phyloP scores from a whole-genome alignment of 2,888 invertebrate genomes.

The Fabriciana adippe region DNA sequence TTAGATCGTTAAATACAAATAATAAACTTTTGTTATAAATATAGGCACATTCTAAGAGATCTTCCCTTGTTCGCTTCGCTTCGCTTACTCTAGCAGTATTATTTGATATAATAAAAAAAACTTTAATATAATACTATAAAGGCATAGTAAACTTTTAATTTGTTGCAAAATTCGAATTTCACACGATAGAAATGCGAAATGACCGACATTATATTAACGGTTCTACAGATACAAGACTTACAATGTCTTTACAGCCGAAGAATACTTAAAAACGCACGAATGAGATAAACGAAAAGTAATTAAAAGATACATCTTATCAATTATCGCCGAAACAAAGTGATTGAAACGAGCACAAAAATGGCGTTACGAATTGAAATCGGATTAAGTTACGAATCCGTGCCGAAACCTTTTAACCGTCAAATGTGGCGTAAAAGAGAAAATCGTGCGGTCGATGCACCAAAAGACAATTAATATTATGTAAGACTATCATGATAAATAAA shows the following conservation, averaged over 20 bases:
- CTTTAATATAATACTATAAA: too few relatives aligned
- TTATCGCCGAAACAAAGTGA: slow-evolving; percentile 43
- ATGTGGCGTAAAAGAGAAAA: slow-evolving; percentile 68
- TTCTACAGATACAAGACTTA: background rate
- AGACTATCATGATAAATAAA: background rate
- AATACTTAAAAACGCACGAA: slow-evolving; percentile 13
- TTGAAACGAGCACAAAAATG: slow-evolving; percentile 49
- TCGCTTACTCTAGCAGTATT: too few relatives aligned
- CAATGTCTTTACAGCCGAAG: background rate
- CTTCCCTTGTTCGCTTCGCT: too few relatives aligned
- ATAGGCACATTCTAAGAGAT: too few relatives aligned
- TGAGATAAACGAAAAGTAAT: slow-evolving; percentile 31
- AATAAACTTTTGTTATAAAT: too few relatives aligned
- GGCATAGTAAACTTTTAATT: too few relatives aligned
- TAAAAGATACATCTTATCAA: slow-evolving; percentile 39
- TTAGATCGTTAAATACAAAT: too few relatives aligned
- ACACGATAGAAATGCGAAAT: too few relatives aligned
- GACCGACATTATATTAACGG: too few relatives aligned
- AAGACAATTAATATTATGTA: slow-evolving; percentile 31
- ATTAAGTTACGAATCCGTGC: slow-evolving; percentile 66
- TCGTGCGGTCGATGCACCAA: slow-evolving; percentile 67
- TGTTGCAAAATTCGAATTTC: too few relatives aligned
- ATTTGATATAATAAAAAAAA: too few relatives aligned
- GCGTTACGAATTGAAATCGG: slow-evolving; percentile 63
- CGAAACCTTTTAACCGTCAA: slow-evolving; percentile 65